A percentile compares a stretch with the other conserved stretches of the same genome.
Evolutionary conservation across 1,140 invertebrate species (phyloP).

Genomic region (Drosophila mojavensis): DNA sequence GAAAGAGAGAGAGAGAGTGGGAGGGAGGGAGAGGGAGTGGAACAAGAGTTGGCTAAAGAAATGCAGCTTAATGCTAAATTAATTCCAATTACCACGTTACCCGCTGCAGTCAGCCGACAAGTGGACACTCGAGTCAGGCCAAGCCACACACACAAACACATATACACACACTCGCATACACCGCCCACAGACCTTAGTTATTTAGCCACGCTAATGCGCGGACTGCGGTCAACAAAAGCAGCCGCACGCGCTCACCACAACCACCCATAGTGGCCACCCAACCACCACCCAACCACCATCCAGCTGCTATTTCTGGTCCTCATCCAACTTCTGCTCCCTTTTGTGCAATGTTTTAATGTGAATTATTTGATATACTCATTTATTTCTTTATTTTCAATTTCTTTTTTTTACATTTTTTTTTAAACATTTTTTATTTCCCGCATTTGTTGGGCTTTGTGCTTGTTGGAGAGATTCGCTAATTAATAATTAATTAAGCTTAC

Average conservation of each 20-base stretch:
- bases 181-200: slow-evolving; percentile 21
- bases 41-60: slow-evolving; percentile 68
- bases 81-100: slow-evolving; percentile 76
- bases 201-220: slow-evolving; percentile 75
- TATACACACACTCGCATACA: neutral
- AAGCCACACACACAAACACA: slow-evolving; percentile 7
- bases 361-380: slow-evolving; percentile 68
- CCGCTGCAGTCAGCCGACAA: slow-evolving; percentile 19
- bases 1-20: slow-evolving; percentile 10
- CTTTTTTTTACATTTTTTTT: neutral
- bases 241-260: slow-evolving; percentile 61
- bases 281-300: neutral
- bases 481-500: slow-evolving; percentile 80
- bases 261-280: slow-evolving; percentile 18
- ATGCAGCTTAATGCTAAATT: slow-evolving; percentile 82
- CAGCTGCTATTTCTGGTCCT: neutral
- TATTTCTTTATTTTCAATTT: slow-evolving; percentile 16
- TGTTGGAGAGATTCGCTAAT: slow-evolving; percentile 67
- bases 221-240: slow-evolving; percentile 73
- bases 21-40: slow-evolving; percentile 4
- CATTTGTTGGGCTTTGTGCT: slow-evolving; percentile 71
- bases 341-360: slow-evolving; percentile 69
- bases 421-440: slow-evolving; percentile 29
- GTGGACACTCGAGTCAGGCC: slow-evolving; percentile 48
- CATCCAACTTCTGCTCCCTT: slow-evolving; percentile 39